Base-by-base conservation (phyloP, 2,797 vertebrate genomes). In the Sebastes itinus region DNA sequence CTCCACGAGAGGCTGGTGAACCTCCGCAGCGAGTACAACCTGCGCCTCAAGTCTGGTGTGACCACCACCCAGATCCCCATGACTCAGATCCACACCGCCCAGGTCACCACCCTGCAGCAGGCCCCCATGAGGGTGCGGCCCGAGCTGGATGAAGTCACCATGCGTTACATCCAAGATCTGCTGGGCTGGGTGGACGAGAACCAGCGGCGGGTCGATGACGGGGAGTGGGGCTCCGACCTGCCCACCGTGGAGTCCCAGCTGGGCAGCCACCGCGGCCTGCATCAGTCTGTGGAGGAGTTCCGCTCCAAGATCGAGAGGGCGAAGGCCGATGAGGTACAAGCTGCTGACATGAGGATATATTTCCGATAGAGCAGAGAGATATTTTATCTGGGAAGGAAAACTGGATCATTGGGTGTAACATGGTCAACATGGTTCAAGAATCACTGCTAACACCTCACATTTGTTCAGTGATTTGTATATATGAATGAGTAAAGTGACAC, bases 111-210 rank as follows among this genome's bases (percentile, higher is more conserved):
- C 66, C 6, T 92, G 81, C 83, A 90, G 91, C 95, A 95, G 89
- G 85, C 92, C 11, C 75, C 93, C 10, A 58, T 87, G 62, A 92
- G 93, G 63, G 33, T 90, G 73, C 87, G 95, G 11, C 94, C 93
- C 0, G 97, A 97, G 76, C 92, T 96, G 9, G 97, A 98, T 1
- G 97, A 98, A 27, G 97, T 96, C 3, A 96, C 97, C 0, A 93
- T 98, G 78, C 95, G 96, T 14, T 99, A 99, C 93, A 95, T 97
- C 84, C 97, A 96, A 70, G 97, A 98, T 42, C 95, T 99, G 72
- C 94, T 98, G 91, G 95, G 93, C 77, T 99, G 98, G 98, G 97
- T 99, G 86, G 97, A 98, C 84, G 98, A 99, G 92, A 99, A 98
- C 95, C 98, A 99, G 95, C 94, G 92, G 5, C 95, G 97, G 0